phyloP scores from a whole-genome alignment of 2,888 invertebrate genomes.

The Cosmia trapezina region DNA sequence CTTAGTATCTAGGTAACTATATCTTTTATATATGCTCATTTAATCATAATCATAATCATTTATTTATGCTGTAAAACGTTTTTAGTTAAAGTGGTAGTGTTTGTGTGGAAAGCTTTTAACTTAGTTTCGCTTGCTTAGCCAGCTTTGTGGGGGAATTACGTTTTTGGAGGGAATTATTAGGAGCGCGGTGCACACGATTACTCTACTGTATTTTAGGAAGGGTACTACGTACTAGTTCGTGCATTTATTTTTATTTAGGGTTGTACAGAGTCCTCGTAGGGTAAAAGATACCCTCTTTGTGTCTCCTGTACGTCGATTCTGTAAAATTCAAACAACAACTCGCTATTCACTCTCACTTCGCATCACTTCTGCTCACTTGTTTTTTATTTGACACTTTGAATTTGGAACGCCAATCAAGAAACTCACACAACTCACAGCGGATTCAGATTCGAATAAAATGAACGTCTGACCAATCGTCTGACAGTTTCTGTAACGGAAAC shows the following conservation, averaged over 20 bases:
- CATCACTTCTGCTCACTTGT: too few relatives aligned
- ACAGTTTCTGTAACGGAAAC: too few relatives aligned
- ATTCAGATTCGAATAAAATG: too few relatives aligned
- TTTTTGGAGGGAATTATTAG: constrained; percentile 32
- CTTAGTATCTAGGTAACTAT: constrained; percentile 2
- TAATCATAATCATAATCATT: too few relatives aligned
- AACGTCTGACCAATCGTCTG: too few relatives aligned
- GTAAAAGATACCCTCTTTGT: not conserved
- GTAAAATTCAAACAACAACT: too few relatives aligned
- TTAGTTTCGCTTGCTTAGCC: constrained; percentile 36
- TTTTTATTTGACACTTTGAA: too few relatives aligned
- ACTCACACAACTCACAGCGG: too few relatives aligned
- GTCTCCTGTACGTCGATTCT: not conserved
- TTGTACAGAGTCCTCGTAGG: not conserved
- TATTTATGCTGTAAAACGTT: constrained; percentile 44
- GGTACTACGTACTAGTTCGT: not conserved
- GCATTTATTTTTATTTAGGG: not conserved
- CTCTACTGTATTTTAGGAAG: not conserved
- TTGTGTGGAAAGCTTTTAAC: constrained; percentile 32
- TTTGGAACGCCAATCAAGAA: too few relatives aligned
- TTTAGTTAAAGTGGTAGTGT: constrained; percentile 44
- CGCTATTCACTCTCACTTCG: too few relatives aligned
- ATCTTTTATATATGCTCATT: constrained; percentile 48
- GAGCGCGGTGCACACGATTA: not conserved
- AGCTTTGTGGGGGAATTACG: constrained; percentile 27